Base-by-base conservation (phyloP, 1,140 invertebrate genomes). In the Anoplophora glabripennis region DNA sequence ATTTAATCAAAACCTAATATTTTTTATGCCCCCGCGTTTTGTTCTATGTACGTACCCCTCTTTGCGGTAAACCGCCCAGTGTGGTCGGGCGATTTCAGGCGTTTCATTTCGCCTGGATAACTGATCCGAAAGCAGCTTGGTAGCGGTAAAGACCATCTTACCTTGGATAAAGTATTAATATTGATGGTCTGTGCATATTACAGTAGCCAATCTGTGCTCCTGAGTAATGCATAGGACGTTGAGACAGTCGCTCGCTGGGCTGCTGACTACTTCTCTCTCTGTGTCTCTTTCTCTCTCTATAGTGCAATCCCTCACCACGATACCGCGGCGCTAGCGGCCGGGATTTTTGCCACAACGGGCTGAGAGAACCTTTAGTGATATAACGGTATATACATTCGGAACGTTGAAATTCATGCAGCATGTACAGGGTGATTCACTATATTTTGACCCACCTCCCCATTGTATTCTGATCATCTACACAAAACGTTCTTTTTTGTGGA, bases 171-270 rank as follows among this genome's bases (percentile, higher is more conserved):
- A 58, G 49, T 52, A 63, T 63, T 63, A 63, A 63, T 63, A 63
- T 63, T 63, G 55, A 63, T 63, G 55, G 61, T 34, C 36, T 49
- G 49, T 63, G 61, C 61, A 63, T 63, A 63, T 62, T 63, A 55
- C 60, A 65, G 53, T 11, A 65, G 60, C 64, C 64, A 65, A 65
- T 65, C 59, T 65, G 46, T 52, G 64, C 60, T 62, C 40, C 37
- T 65, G 52, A 54, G 55, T 65, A 62, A 65, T 65, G 61, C 64
- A 65, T 65, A 52, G 18, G 55, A 49, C 42, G 61, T 55, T 40
- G 52, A 56, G 47, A 28, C 21, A 28, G 21, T 28, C 21, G 21
- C 5, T 28, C 21, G 21, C 3, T 28, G 21, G 3, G 21, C 21
- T 28, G 21, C 21, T 28, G 21, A 5, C 5, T 28, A 28, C 21